phyloP scores from a whole-genome alignment of 2,888 invertebrate species.

The Dicyrtoma fusca region DNA sequence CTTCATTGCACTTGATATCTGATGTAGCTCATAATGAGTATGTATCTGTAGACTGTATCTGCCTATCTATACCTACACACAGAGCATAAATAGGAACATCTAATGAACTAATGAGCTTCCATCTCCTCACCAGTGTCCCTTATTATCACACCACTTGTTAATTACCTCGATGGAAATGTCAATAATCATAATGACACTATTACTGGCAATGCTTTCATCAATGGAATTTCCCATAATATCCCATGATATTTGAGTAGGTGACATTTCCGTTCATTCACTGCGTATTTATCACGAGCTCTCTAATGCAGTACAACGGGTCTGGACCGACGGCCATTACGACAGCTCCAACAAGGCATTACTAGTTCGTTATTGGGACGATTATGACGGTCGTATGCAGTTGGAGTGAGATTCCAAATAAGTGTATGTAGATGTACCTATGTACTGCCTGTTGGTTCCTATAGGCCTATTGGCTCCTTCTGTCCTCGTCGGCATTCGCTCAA shows the following conservation, averaged over 20 bases:
- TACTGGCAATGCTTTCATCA: background rate
- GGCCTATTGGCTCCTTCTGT: no score
- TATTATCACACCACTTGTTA: slow-evolving; percentile 16
- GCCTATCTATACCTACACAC: background rate
- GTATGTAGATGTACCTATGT: no score
- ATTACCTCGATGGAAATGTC: slow-evolving; percentile 20
- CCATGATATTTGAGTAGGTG: no score
- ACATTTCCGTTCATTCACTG: background rate
- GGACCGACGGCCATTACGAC: no score
- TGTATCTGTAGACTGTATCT: background rate
- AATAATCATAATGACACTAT: slow-evolving; percentile 24
- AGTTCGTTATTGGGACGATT: no score
- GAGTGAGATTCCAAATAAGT: no score
- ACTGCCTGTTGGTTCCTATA: no score
- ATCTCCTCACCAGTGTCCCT: background rate
- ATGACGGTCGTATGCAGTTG: no score
- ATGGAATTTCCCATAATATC: background rate
- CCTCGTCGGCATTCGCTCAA: no score
- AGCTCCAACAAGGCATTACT: no score
- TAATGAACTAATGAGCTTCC: slow-evolving; percentile 10
- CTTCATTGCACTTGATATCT: no score
- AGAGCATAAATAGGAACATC: background rate
- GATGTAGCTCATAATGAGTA: no score
- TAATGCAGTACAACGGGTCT: background rate
- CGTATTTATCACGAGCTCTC: background rate